Percentiles rank a stretch among this genome's conserved stretches.
Evolutionary conservation across 2,797 vertebrate genomes (phyloP).

Genomic region (Alauda arvensis): DNA sequence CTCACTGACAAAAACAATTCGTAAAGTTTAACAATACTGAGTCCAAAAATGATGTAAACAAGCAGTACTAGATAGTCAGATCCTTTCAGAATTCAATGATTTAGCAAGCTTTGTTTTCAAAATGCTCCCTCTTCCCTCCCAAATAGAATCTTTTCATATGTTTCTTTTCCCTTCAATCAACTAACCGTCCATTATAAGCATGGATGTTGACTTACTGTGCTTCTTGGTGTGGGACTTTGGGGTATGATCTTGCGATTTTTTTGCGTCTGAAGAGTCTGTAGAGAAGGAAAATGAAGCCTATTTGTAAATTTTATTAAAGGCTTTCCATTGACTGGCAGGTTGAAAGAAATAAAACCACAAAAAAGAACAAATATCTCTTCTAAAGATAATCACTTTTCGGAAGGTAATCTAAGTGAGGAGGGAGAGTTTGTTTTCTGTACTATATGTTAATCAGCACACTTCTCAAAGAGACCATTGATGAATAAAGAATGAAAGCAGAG

Average conservation of each 20-base stretch:
- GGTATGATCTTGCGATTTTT: slow-evolving; percentile 78
- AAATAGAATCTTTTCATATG: not conserved
- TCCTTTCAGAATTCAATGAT: not conserved
- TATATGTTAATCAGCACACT: slow-evolving; percentile 62
- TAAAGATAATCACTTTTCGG: slow-evolving; percentile 57
- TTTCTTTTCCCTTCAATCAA: not conserved
- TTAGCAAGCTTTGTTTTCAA: not conserved
- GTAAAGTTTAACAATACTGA: not conserved
- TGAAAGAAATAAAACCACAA: slow-evolving; percentile 60
- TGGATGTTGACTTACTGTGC: slow-evolving; percentile 84
- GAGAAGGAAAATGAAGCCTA: slow-evolving; percentile 47
- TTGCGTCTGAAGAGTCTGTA: slow-evolving; percentile 78
- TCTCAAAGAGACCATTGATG: slow-evolving; percentile 69
- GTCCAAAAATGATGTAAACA: not conserved
- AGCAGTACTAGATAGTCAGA: not conserved
- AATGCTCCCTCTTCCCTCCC: not conserved
- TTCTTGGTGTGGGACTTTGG: slow-evolving; percentile 84
- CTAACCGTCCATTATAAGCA: not conserved
- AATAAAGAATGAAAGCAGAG: slow-evolving; percentile 47
- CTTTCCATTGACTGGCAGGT: slow-evolving; percentile 36
- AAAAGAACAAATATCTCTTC: slow-evolving; percentile 61
- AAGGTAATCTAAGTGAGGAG: slow-evolving; percentile 43
- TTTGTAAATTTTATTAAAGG: slow-evolving; percentile 58
- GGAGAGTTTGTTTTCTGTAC: slow-evolving; percentile 67
- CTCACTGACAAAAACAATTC: not conserved